Evolutionary conservation across 2,113 vertebrate species (phyloP).

Genomic region (Candoia aspera): DNA sequence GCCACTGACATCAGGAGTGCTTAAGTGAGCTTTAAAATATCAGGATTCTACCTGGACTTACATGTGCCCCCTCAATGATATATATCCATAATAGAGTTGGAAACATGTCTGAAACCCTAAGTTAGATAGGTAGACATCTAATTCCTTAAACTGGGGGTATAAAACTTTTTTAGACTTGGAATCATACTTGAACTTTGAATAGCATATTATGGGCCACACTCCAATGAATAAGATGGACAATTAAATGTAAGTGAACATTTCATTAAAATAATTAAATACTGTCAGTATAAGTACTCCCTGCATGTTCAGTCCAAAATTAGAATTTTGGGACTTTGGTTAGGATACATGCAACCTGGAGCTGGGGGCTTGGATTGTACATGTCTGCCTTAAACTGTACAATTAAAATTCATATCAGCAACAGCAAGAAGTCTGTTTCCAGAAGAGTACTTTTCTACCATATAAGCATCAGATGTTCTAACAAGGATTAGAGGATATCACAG

Average conservation of each 20-base stretch:
- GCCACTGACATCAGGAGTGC: not conserved
- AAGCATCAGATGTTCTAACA: not conserved
- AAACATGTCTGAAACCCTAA: not conserved
- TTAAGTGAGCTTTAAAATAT: not conserved
- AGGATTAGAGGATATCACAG: conserved; percentile 1
- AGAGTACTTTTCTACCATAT: not conserved
- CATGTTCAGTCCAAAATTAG: not conserved
- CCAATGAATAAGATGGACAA: not conserved
- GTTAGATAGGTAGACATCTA: not conserved
- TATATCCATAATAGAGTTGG: not conserved
- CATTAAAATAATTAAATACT: not conserved
- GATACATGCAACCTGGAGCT: not conserved
- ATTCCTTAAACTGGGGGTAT: not conserved
- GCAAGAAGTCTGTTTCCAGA: not conserved
- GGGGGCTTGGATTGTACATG: not conserved
- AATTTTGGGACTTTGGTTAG: not conserved
- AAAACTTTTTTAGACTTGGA: not conserved
- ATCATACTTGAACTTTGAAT: not conserved
- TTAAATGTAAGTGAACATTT: not conserved
- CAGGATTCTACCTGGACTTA: not conserved
- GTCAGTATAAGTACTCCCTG: not conserved
- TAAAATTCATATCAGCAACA: not conserved
- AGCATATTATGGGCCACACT: not conserved
- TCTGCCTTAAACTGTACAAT: not conserved
- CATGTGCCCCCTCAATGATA: not conserved